phyloP scores from a whole-genome alignment of 1,140 invertebrate species.

The Trigoniulus corallinus region DNA sequence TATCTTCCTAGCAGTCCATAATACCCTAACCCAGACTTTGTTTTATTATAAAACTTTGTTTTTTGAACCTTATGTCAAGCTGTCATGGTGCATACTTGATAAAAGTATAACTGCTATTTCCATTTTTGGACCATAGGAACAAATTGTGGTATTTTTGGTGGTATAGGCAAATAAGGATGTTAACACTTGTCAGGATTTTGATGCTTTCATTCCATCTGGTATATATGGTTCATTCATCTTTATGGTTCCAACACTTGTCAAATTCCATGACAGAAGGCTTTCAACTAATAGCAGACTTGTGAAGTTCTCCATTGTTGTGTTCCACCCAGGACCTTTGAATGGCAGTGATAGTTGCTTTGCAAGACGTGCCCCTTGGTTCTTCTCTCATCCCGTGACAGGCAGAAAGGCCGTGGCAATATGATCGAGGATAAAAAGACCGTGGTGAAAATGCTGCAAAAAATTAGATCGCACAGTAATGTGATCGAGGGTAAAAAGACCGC shows the following conservation, averaged over 20 bases:
- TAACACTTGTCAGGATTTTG: conserved; percentile 4
- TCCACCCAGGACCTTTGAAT: conserved; percentile 4
- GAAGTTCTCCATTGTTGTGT: conserved; percentile 9
- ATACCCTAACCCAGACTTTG: conserved; percentile 13
- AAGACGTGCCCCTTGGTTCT: conserved; percentile 6
- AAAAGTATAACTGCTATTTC: conserved; percentile 8
- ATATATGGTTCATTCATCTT: conserved; percentile 11
- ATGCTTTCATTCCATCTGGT: conserved; percentile 2
- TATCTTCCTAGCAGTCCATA: conserved; percentile 9
- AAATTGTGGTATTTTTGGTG: conserved; percentile 8
- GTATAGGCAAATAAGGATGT: conserved; percentile 8
- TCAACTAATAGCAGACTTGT: conserved; percentile 8
- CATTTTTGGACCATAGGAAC: conserved; percentile 14
- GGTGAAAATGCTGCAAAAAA: too few relatives aligned
- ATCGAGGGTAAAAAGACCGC: too few relatives aligned
- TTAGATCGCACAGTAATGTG: too few relatives aligned
- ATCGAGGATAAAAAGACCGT: too few relatives aligned
- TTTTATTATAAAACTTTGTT: conserved; percentile 13
- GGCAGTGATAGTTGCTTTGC: not conserved
- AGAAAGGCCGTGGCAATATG: too few relatives aligned
- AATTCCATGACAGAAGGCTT: conserved; percentile 6
- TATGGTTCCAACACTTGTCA: conserved; percentile 12
- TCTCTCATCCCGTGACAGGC: too few relatives aligned
- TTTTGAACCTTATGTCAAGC: not conserved
- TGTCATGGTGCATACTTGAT: conserved; percentile 8